Evolutionary conservation across 1,140 invertebrate species (phyloP).

Genomic region (Sycophaga agraensis): DNA sequence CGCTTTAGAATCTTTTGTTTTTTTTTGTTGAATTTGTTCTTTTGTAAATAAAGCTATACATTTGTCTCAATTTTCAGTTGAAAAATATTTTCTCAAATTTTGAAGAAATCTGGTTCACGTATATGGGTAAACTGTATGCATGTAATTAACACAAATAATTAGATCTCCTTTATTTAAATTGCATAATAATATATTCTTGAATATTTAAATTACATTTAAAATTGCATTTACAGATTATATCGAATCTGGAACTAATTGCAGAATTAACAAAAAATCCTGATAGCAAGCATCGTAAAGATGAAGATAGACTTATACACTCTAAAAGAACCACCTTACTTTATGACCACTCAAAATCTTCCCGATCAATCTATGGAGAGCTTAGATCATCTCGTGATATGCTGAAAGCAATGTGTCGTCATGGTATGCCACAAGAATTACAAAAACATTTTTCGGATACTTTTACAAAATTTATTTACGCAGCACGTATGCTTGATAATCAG

Average conservation of each 20-base stretch:
- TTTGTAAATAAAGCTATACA: no score
- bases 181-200: no score
- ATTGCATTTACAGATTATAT: not conserved
- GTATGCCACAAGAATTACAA: conserved; percentile 59
- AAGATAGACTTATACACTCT: conserved; percentile 35
- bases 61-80: no score
- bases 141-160: no score
- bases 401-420: conserved; percentile 66
- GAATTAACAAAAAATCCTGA: not conserved
- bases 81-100: no score
- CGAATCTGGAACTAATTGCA: not conserved
- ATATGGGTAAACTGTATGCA: no score
- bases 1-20: no score
- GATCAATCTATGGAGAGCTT: conserved; percentile 67
- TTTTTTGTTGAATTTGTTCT: no score
- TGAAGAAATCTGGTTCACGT: no score
- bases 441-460: conserved; percentile 66
- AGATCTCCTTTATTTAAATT: no score
- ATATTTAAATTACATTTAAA: no score
- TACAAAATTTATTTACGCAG: conserved; percentile 64
- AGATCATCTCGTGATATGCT: conserved; percentile 68
- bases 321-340: conserved; percentile 66
- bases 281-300: not conserved
- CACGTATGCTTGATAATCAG: conserved; percentile 61
- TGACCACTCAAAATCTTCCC: conserved; percentile 65